A percentile compares a stretch with the other conserved stretches of the same genome.
These are phyloP conservation scores for Oreochromis spilurus DNA, from an alignment of 2,113 vertebrate genomes.

Conservation along the genomic window DNA sequence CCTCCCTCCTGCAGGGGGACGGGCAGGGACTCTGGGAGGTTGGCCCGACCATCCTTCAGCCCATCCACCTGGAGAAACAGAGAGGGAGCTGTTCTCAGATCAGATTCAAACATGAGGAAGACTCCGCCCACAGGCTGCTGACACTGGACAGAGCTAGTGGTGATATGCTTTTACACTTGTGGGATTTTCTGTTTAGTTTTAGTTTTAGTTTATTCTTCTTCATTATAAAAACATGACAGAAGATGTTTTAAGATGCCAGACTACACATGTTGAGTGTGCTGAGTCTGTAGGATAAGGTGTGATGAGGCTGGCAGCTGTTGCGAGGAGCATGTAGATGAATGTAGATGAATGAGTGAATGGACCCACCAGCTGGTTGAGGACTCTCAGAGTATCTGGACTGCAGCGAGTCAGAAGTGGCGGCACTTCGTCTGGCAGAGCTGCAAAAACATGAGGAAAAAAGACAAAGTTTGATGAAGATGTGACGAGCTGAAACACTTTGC, in stretches of 20 bases:
- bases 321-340: neutral
- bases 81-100: neutral
- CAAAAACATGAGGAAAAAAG: neutral
- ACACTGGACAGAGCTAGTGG: too few species aligned
- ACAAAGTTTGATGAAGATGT: neutral
- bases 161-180: too few species aligned
- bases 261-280: neutral
- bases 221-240: too few species aligned
- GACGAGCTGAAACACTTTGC: neutral
- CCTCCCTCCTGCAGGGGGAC: neutral
- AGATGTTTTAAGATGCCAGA: neutral
- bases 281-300: neutral
- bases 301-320: neutral
- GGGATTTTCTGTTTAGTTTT: neutral
- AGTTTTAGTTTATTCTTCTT: neutral
- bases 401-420: neutral
- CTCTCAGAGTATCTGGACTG: neutral
- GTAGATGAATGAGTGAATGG: accelerated
- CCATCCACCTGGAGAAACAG: neutral
- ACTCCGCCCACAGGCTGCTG: neutral
- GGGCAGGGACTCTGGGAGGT: neutral
- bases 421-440: neutral
- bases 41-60: neutral
- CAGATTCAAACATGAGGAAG: neutral
- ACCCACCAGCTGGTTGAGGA: neutral